Base-by-base conservation (phyloP, 2,888 invertebrate species). In the Aporophyla lueneburgensis region DNA sequence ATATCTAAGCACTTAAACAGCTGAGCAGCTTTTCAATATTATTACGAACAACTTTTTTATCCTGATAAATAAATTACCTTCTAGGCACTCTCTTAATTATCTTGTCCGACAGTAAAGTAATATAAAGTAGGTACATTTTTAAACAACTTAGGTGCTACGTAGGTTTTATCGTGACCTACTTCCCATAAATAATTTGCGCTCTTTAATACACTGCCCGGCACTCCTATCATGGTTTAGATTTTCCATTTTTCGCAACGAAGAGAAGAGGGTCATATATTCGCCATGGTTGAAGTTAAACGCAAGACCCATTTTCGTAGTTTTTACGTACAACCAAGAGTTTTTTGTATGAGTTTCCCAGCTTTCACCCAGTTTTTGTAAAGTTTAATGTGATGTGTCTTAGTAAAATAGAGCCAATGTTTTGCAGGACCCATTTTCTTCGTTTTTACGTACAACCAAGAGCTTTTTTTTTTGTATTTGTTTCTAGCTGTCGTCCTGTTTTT, bases 71-170 rank as follows among this genome's bases (percentile, higher is more conserved):
- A 59, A 75, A 54, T 59, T 49, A 54, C 65, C 49, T 80, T 43
- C 56, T 12, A 63, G 62, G 62, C 71, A 59, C 63, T 81, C 33
- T 71, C 77, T 71, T 76, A 68, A 80, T 81, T 59, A 68, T 59
- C 54, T 71, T 71, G 68, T 68, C 63, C 63, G 24, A 68, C 58
- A 58, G 19, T 33, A 33, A 63, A 77, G 67, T 68, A 76, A 59
- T 80, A 80, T 75, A 80, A 78, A 78, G 56, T 78, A 56, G 43
- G 43, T 62, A 24, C 24, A 58, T 78, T 77, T 63, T 43, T 40
- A 49, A 65, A 63, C 43, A 27, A 67, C 80, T 67, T 59, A 12
- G 59, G 43, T 40, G 49, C 51, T 68, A 69, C 40, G 43, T 9
- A 54, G 53, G 66, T 56, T 77, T 68, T 72, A 51, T 43, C 71